phyloP scores from a whole-genome alignment of 1,140 invertebrate species.

The Drosophila carrolli region DNA sequence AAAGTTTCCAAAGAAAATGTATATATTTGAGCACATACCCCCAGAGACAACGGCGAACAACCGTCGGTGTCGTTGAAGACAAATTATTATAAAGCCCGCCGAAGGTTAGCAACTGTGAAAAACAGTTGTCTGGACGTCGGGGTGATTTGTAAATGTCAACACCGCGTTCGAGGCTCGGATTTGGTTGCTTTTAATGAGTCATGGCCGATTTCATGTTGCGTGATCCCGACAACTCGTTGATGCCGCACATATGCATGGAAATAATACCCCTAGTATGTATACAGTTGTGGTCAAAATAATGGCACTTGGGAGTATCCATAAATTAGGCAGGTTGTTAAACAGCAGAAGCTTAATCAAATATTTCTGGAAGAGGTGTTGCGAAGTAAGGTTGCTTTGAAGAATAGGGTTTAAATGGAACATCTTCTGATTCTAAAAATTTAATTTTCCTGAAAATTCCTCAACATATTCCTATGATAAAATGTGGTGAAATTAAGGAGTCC shows the following conservation, averaged over 20 bases:
- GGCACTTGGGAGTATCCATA: conserved; percentile 5
- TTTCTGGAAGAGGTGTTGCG: neutral
- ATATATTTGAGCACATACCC: conserved; percentile 5
- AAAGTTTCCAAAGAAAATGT: conserved; percentile 3
- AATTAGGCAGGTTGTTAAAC: neutral
- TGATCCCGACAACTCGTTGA: conserved; percentile 69
- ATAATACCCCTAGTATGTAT: neutral
- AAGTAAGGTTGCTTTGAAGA: neutral
- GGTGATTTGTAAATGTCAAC: conserved; percentile 83
- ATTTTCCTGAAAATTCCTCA: no score
- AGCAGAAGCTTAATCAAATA: neutral
- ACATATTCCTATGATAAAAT: no score
- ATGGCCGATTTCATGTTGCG: conserved; percentile 77
- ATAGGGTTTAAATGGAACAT: no score
- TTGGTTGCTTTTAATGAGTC: conserved; percentile 68
- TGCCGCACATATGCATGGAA: conserved; percentile 11
- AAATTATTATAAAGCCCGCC: conserved; percentile 60
- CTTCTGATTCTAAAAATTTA: no score
- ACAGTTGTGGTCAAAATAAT: conserved; percentile 23
- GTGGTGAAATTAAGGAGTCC: no score
- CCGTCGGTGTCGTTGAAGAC: conserved; percentile 56
- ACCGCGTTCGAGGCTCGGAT: conserved; percentile 49
- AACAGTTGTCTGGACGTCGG: conserved; percentile 30
- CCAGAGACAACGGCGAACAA: conserved; percentile 33
- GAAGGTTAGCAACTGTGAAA: conserved; percentile 76